A percentile compares a stretch with the other conserved stretches of the same genome.
Evolutionary conservation across 2,113 vertebrate species (phyloP).

Genomic region (Fregetta grallaria): DNA sequence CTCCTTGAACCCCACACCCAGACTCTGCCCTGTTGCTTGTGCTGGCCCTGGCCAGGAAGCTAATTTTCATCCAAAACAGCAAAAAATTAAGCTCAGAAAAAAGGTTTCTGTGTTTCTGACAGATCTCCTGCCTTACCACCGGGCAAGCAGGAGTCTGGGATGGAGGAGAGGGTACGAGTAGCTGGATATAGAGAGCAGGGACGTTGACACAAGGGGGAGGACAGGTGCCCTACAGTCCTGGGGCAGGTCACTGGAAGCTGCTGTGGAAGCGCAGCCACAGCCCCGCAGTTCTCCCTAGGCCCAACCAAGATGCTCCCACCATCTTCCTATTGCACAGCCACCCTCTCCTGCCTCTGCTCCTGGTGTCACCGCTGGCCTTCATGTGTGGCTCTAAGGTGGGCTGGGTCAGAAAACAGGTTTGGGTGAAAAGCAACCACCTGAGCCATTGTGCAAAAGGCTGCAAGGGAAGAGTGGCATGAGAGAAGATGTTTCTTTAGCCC

Average conservation of each 20-base stretch:
- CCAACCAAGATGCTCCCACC: neutral
- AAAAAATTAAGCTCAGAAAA: neutral
- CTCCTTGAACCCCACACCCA: neutral
- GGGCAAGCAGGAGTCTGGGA: neutral
- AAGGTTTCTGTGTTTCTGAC: neutral
- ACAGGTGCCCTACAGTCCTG: neutral
- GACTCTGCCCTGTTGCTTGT: neutral
- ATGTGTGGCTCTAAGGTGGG: neutral
- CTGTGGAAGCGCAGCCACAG: neutral
- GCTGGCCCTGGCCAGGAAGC: neutral
- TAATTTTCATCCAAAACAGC: neutral
- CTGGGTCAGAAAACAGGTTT: neutral
- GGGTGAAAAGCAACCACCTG: neutral
- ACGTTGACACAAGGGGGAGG: rapidly evolving
- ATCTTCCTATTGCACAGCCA: neutral
- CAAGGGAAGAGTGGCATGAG: neutral
- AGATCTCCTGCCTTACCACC: neutral
- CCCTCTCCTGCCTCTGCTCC: neutral
- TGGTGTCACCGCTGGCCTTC: neutral
- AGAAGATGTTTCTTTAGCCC: neutral
- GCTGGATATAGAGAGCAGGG: neutral
- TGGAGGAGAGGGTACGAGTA: rapidly evolving
- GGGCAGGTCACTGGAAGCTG: neutral
- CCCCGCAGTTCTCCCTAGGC: rapidly evolving
- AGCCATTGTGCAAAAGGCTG: neutral